Conservation (phyloP, 2,797 vertebrate genomes). For the Phoebastria nigripes region DNA sequence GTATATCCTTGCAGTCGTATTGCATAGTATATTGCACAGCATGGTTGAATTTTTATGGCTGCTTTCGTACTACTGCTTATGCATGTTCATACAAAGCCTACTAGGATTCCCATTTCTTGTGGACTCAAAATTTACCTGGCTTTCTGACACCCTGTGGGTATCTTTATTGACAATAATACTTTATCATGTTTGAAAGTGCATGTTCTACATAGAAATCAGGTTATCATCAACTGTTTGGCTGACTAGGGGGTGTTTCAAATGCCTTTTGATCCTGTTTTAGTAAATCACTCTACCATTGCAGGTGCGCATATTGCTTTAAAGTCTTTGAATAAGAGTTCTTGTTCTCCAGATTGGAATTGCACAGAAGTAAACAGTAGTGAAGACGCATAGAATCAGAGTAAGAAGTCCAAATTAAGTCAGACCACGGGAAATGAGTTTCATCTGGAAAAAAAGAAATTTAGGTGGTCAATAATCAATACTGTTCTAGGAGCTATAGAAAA, state of each 20-base stretch:
- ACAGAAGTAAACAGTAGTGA: not conserved
- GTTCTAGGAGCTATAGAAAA: not conserved
- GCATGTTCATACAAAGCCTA: not conserved
- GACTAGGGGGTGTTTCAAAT: not conserved
- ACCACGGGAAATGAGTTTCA: not conserved
- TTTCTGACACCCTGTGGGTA: not conserved
- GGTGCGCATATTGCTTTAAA: not conserved
- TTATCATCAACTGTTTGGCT: not conserved
- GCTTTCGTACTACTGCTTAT: accelerated
- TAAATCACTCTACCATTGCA: not conserved
- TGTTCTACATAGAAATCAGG: not conserved
- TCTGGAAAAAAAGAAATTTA: not conserved
- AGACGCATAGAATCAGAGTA: not conserved
- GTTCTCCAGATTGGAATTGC: not conserved
- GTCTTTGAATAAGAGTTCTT: not conserved
- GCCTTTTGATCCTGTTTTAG: not conserved
- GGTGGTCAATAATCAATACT: accelerated
- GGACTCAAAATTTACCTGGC: not conserved
- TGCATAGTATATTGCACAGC: not conserved
- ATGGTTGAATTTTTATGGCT: not conserved
- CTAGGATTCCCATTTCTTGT: not conserved
- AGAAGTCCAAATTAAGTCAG: not conserved
- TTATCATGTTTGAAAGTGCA: not conserved
- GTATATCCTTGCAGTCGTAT: accelerated
- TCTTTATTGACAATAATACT: not conserved